phyloP scores from a whole-genome alignment of 2,113 vertebrate genomes.

The Vombatus ursinus region DNA sequence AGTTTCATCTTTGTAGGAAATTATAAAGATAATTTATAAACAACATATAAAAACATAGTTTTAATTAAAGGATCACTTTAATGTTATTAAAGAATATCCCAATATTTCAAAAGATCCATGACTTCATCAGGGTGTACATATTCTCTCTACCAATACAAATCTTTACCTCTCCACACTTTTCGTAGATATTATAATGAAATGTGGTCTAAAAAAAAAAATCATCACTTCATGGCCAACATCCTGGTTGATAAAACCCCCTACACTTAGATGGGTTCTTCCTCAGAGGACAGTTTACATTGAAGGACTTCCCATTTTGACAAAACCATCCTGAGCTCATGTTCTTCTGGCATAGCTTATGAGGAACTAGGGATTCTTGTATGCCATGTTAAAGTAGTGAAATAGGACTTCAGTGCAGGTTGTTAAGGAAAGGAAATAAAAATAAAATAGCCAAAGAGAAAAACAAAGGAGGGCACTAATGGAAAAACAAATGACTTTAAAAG shows the following conservation, averaged over 20 bases:
- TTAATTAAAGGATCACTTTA: constrained; percentile 32
- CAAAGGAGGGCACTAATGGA: constrained; percentile 22
- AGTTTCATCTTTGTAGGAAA: background rate
- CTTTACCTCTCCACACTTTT: background rate
- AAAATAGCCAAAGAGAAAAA: background rate
- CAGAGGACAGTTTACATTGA: background rate
- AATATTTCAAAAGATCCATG: background rate
- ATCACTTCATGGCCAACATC: background rate
- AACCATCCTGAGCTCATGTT: background rate
- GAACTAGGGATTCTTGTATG: background rate
- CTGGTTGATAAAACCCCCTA: background rate
- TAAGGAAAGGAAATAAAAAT: background rate
- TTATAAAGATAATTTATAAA: background rate
- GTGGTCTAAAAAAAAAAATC: background rate
- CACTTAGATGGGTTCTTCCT: background rate
- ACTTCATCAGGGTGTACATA: background rate
- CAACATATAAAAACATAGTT: constrained; percentile 1
- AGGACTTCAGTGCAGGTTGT: background rate
- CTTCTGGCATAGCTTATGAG: background rate
- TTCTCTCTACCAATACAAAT: background rate
- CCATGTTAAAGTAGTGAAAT: background rate
- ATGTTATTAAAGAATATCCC: background rate
- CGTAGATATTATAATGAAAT: background rate
- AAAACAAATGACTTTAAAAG: background rate
- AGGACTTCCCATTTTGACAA: background rate